Conservation (phyloP, 2,797 vertebrate species). For the Gobio occitaniae region DNA sequence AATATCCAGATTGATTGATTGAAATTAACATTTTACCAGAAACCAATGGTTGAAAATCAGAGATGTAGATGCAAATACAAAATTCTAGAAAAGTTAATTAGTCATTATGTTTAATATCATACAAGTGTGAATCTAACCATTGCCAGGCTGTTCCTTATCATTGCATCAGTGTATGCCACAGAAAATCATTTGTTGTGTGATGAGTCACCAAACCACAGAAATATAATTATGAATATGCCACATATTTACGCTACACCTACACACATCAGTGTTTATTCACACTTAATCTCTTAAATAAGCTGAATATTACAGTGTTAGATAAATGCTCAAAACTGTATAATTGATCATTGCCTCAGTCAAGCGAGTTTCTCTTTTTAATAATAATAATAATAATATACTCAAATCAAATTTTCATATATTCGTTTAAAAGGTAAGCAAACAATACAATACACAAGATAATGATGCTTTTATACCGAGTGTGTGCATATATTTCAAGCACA, state of each 20-base stretch:
- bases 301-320: too few relatives aligned
- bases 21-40: not conserved
- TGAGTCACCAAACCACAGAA: not conserved
- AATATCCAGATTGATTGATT: too few relatives aligned
- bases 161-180: not conserved
- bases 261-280: too few relatives aligned
- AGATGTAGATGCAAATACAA: not conserved
- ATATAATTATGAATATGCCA: not conserved
- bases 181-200: not conserved
- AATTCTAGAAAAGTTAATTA: too few relatives aligned
- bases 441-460: too few relatives aligned
- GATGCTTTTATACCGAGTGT: too few relatives aligned
- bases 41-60: not conserved
- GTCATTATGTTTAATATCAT: too few relatives aligned
- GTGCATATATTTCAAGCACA: not conserved
- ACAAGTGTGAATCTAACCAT: not conserved
- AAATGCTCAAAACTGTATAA: not conserved
- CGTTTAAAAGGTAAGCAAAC: not conserved
- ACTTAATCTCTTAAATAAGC: too few relatives aligned
- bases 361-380: not conserved
- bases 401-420: not conserved
- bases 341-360: not conserved
- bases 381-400: not conserved
- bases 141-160: not conserved
- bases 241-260: too few relatives aligned